These are phyloP conservation scores for Natator depressus DNA, from an alignment of 2,113 vertebrate genomes.

Conservation along the genomic window DNA sequence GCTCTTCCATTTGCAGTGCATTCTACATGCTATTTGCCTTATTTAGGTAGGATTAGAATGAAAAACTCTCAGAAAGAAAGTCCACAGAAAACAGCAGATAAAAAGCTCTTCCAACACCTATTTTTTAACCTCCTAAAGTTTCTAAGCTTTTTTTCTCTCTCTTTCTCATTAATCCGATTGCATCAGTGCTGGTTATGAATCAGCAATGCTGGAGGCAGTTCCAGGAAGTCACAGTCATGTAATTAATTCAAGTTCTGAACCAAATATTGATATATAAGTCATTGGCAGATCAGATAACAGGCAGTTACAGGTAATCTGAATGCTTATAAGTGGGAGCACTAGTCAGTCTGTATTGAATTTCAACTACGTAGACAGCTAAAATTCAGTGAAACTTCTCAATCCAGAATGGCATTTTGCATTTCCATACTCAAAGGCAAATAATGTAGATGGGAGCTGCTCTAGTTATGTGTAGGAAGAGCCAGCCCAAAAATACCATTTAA, in stretches of 20 bases:
- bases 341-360: background rate
- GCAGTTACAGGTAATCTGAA: background rate
- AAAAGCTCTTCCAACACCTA: background rate
- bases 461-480: background rate
- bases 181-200: background rate
- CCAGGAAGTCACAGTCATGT: background rate
- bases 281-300: background rate
- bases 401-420: background rate
- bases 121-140: background rate
- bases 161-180: background rate
- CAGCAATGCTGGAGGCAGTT: background rate
- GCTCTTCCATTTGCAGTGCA: background rate
- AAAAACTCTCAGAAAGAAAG: background rate
- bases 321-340: background rate
- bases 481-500: background rate
- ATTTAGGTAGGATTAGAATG: background rate
- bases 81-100: background rate
- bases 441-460: background rate
- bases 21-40: background rate
- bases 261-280: background rate
- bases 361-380: background rate
- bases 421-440: background rate
- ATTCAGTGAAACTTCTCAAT: background rate
- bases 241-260: background rate
- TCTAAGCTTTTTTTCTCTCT: background rate